phyloP scores from a whole-genome alignment of 2,888 invertebrate genomes.

The Teleiodes luculella region DNA sequence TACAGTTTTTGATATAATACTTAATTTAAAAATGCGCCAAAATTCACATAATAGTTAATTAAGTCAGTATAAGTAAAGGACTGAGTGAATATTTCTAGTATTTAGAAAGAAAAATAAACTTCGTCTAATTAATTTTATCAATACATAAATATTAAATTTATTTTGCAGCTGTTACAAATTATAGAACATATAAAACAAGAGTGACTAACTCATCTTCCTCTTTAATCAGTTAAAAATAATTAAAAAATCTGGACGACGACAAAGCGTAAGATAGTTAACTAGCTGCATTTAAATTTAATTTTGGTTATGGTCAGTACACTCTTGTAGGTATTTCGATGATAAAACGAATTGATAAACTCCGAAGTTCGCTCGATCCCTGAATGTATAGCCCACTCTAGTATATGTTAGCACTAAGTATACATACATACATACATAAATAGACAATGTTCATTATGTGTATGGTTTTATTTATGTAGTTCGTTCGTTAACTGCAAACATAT shows the following conservation, averaged over 20 bases:
- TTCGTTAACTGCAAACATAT: no score
- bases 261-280: no score
- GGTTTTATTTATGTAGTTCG: constrained; percentile 46
- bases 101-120: constrained; percentile 23
- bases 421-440: constrained; percentile 70
- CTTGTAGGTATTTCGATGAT: no score
- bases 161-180: no score
- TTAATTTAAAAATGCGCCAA: constrained; percentile 12
- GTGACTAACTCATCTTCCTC: no score
- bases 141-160: constrained; percentile 25
- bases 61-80: constrained; percentile 42
- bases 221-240: no score
- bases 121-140: neutral
- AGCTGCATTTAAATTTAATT: no score
- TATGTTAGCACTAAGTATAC: constrained; percentile 59
- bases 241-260: no score
- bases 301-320: no score
- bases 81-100: constrained; percentile 44
- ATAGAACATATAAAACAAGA: no score
- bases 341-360: constrained; percentile 25
- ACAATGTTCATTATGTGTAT: constrained; percentile 58
- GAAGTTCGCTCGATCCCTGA: constrained; percentile 38
- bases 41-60: constrained; percentile 14
- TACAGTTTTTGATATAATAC: neutral
- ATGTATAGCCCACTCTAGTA: constrained; percentile 51